Evolutionary conservation across 2,113 vertebrate genomes (phyloP), one percentile per base, ranked within the genome.

Genomic region (Colistium nudipinnis): DNA sequence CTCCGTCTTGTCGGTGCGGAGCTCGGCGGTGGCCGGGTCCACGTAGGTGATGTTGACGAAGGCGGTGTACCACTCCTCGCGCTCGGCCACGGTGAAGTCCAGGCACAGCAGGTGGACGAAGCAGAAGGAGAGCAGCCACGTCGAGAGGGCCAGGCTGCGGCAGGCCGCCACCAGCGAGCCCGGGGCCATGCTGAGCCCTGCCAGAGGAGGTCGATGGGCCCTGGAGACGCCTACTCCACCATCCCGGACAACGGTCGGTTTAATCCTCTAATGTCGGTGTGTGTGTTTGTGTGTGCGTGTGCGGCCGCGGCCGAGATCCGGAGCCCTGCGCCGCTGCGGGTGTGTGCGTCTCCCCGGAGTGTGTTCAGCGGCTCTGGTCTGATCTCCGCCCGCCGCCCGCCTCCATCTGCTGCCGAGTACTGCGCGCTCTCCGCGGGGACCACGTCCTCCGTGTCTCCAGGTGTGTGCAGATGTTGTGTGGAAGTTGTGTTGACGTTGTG

Each of bases 31-130:
- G 59, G 83, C 89, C 55, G 97, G 95, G 83, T 98, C 97, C 55
- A 90, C 76, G 92, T 98, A 98, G 84, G 94, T 96, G 93, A 99
- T 96, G 93, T 99, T 99, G 62, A 99, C 96, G 90, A 99, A 99
- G 71, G 97, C 97, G 48, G 97, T 99, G 95, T 99, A 99, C 97
- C 97, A 99, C 86, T 99, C 97, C 94, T 99, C 97, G 79, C 96
- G 95, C 91, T 97, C 97, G 39, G 97, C 97, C 92, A 97, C 97
- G 8, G 97, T 98, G 88, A 98, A 98, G 92, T 98, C 97, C 93
- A 98, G 88, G 85, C 96, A 96, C 67, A 98, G 92, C 87, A 98
- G 92, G 93, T 98, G 97, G 76, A 99, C 95, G 91, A 97, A 98
- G 93, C 96, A 98, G 93, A 98, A 96, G 90, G 96, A 97, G 51